Base-by-base conservation (phyloP, 2,113 vertebrate species). In the Heloderma charlesbogerti region DNA sequence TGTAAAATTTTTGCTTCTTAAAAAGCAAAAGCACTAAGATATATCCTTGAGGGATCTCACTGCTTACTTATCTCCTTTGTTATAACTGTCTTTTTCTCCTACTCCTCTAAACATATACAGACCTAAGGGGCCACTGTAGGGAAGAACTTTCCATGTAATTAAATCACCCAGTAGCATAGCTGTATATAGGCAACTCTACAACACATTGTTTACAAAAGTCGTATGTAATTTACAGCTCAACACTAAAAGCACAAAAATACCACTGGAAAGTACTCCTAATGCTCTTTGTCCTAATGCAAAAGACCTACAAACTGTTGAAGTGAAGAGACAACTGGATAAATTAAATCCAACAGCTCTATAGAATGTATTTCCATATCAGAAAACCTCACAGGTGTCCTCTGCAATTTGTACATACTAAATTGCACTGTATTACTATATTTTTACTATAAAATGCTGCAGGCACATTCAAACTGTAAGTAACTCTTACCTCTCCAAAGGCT, bases 401-500 rank as follows among this genome's bases (percentile, higher is more conserved):
- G 37, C 31, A 66, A 71, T 37, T 54, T 37, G 3, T 79, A 90
- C 5, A 25, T 48, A 80, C 18, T 37, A 25, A 51, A 12, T 34
- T 86, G 0, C 16, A 31, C 15, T 54, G 1, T 31, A 63, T 0
- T 43, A 31, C 1, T 34, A 34, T 3, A 29, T n/a, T 69, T 77
- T 92, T 74, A 81, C 13, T 3, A 25, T 22, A 91, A 22, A 8
- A 96, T 37, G 69, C 31, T 91, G 29, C 45, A 77, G 92, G 54
- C 87, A 89, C 77, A 72, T 45, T 90, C 80, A 85, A 87, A 20
- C 0, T 10, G 51, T 13, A 83, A 84, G 48, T 43, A 51, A 54
- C 13, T 93, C 96, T 95, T 98, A 99, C 99, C 99, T 99, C 99
- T 93, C 99, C 99, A 91, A 99, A 99, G 71, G 99, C 99, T 97